Percentiles rank a stretch among this genome's conserved stretches.
These are phyloP conservation scores for Emydoidea blandingii DNA, from an alignment of 2,797 vertebrate genomes.

Conservation along the genomic window DNA sequence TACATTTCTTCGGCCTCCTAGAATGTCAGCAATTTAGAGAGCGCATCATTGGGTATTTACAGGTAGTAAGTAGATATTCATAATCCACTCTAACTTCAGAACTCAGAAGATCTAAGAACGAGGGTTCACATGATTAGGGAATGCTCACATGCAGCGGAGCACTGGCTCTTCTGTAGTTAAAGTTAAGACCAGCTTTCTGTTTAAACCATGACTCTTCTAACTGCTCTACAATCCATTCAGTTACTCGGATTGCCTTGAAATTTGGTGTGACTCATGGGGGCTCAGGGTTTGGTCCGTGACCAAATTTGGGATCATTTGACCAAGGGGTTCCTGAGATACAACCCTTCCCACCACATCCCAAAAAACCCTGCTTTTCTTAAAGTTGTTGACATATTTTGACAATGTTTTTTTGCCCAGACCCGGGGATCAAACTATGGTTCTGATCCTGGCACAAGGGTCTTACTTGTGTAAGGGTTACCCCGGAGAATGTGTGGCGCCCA, in stretches of 20 bases:
- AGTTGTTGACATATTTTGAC: not conserved
- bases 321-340: not conserved
- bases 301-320: not conserved
- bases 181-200: not conserved
- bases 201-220: not conserved
- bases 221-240: not conserved
- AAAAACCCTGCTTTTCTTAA: not conserved
- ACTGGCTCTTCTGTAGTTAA: not conserved
- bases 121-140: not conserved
- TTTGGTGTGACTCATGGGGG: not conserved
- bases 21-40: not conserved
- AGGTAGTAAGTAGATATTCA: not conserved
- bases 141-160: not conserved
- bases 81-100: not conserved
- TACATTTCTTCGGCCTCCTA: not conserved
- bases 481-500: too few relatives aligned
- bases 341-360: not conserved
- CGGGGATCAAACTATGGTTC: not conserved
- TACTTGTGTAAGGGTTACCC: too few relatives aligned
- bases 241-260: not conserved
- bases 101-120: not conserved
- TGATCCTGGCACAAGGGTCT: not conserved
- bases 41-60: not conserved
- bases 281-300: not conserved
- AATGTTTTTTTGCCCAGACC: not conserved